Percentiles rank a stretch among this genome's conserved stretches.
These are phyloP conservation scores for Grus americana DNA, from an alignment of 2,113 vertebrate species.

Conservation along the genomic window DNA sequence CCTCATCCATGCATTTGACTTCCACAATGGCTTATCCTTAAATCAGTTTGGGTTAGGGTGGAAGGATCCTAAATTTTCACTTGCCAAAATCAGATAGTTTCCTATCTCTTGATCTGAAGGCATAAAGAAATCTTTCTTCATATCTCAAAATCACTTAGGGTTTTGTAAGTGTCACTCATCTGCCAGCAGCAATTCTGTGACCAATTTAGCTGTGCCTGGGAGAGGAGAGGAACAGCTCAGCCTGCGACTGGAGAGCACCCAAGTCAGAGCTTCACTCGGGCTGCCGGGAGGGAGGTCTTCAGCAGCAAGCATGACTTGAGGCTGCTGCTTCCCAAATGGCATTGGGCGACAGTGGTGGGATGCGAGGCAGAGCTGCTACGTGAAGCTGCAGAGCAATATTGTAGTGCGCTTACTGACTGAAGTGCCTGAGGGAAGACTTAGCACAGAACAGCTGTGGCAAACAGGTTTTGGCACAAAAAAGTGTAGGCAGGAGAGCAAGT, in stretches of 20 bases:
- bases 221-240: background rate
- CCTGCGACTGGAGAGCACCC: background rate
- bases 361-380: background rate
- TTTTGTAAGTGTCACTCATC: background rate
- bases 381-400: background rate
- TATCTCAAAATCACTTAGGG: background rate
- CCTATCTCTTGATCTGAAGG: background rate
- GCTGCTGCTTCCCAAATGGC: background rate
- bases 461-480: background rate
- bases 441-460: background rate
- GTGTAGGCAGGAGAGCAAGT: background rate
- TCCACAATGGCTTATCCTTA: background rate
- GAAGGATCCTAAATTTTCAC: background rate
- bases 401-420: background rate
- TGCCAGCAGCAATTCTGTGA: slow-evolving; percentile 29
- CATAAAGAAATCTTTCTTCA: background rate
- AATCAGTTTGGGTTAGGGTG: background rate
- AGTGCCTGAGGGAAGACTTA: background rate
- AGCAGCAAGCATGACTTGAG: background rate
- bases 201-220: background rate
- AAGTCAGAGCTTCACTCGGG: background rate
- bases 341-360: background rate
- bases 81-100: background rate
- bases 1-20: background rate
- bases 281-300: background rate